These are phyloP conservation scores for Tretioscincus oriximinensis DNA, from an alignment of 2,113 vertebrate species.

Conservation along the genomic window DNA sequence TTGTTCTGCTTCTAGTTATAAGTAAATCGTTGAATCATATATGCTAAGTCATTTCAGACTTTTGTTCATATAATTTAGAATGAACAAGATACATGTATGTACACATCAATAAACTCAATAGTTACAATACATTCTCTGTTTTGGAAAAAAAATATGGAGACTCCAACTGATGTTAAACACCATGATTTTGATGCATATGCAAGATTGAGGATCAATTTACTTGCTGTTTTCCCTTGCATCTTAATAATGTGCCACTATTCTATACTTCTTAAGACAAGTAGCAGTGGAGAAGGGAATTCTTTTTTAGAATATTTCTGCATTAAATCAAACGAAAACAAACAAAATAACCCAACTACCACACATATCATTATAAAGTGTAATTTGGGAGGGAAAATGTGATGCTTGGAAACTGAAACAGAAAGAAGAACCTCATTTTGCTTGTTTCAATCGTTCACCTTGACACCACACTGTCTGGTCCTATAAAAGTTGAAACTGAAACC, in stretches of 20 bases:
- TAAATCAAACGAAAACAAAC: slow-evolving; percentile 13
- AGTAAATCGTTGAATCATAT: background rate
- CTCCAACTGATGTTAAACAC: background rate
- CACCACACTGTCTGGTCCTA: slow-evolving; percentile 69
- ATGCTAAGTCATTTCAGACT: no score
- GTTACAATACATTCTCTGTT: background rate
- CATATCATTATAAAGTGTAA: slow-evolving; percentile 52
- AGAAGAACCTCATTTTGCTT: slow-evolving; percentile 60
- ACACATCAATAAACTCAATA: background rate
- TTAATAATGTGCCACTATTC: slow-evolving; percentile 25
- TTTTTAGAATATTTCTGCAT: slow-evolving; percentile 59
- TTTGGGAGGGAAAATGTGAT: slow-evolving; percentile 52
- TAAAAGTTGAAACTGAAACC: slow-evolving; percentile 73
- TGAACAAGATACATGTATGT: no score
- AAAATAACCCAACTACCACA: background rate
- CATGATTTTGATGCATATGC: background rate
- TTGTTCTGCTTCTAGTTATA: background rate
- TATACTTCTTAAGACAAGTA: slow-evolving; percentile 32
- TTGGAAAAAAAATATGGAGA: background rate
- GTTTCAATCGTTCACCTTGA: slow-evolving; percentile 63
- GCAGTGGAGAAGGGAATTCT: slow-evolving; percentile 6
- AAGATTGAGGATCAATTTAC: background rate
- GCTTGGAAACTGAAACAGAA: slow-evolving; percentile 59
- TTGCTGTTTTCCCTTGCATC: background rate
- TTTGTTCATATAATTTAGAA: no score